Evolutionary conservation across 2,797 vertebrate species (phyloP).

Genomic region (Manis javanica): DNA sequence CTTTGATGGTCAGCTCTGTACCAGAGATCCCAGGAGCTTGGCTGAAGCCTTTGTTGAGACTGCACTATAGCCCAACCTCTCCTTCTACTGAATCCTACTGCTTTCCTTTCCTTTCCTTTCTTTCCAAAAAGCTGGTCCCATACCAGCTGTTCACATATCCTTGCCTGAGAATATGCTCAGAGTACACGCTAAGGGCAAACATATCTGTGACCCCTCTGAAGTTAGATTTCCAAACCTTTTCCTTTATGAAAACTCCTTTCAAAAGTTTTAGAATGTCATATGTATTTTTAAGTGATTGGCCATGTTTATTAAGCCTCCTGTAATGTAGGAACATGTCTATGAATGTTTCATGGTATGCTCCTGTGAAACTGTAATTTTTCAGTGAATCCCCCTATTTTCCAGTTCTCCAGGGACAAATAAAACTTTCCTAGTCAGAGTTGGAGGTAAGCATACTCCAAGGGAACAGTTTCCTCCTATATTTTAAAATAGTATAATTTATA

Average conservation of each 20-base stretch:
- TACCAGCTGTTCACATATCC: background rate
- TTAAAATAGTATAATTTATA: conserved; percentile 86
- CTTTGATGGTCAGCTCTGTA: background rate
- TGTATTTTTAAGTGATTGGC: conserved; percentile 29
- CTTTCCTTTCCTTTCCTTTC: background rate
- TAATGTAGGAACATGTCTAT: conserved; percentile 45
- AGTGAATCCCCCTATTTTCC: conserved; percentile 65
- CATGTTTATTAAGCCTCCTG: conserved; percentile 62
- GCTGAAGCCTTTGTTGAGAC: background rate
- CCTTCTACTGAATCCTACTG: background rate
- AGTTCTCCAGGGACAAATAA: conserved; percentile 67
- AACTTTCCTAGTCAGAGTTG: conserved; percentile 75
- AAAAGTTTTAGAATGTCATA: conserved; percentile 3
- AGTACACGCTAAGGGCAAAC: background rate
- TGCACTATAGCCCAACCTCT: background rate
- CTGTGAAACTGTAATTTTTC: conserved; percentile 68
- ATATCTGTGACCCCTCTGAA: background rate
- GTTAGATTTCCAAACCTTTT: conserved; percentile 39
- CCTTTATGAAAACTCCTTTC: conserved; percentile 37
- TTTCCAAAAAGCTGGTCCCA: background rate
- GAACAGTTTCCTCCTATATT: conserved; percentile 81
- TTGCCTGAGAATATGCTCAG: background rate
- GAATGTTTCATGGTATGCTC: conserved; percentile 77
- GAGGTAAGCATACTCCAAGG: conserved; percentile 81
- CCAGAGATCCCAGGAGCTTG: background rate